Percentiles rank a stretch among this genome's conserved stretches.
Conservation (phyloP, 2,113 vertebrate species). For the Ptilonorhynchus violaceus region DNA sequence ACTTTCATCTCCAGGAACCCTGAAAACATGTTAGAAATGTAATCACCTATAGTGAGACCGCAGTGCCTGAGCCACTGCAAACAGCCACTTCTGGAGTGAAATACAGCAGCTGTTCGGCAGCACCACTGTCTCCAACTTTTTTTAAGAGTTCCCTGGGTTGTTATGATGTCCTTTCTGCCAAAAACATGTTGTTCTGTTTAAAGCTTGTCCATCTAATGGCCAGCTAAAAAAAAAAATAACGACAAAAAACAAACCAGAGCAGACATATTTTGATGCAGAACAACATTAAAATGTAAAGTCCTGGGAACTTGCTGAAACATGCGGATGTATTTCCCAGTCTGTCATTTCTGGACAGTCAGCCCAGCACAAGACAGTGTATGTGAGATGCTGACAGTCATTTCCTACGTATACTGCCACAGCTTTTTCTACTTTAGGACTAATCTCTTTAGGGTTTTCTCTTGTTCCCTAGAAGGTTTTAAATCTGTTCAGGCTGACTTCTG, state of each 20-base stretch:
- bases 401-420: background rate
- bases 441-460: background rate
- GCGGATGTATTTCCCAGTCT: background rate
- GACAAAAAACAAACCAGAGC: background rate
- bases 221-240: background rate
- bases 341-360: background rate
- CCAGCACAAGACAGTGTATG: background rate
- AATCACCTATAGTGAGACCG: background rate
- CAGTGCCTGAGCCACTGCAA: background rate
- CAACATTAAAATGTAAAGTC: background rate
- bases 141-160: background rate
- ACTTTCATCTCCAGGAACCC: background rate
- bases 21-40: background rate
- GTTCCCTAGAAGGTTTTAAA: background rate
- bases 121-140: background rate
- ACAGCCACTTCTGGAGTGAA: background rate
- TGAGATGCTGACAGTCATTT: background rate
- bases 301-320: background rate
- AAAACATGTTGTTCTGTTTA: slow-evolving; percentile 47
- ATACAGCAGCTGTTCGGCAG: background rate
- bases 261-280: background rate
- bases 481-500: background rate
- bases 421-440: slow-evolving; percentile 2
- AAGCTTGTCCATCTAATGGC: background rate
- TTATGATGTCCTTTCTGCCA: slow-evolving; percentile 30